Base-by-base conservation (phyloP, 2,113 vertebrate species). In the Spea multiplicata region DNA sequence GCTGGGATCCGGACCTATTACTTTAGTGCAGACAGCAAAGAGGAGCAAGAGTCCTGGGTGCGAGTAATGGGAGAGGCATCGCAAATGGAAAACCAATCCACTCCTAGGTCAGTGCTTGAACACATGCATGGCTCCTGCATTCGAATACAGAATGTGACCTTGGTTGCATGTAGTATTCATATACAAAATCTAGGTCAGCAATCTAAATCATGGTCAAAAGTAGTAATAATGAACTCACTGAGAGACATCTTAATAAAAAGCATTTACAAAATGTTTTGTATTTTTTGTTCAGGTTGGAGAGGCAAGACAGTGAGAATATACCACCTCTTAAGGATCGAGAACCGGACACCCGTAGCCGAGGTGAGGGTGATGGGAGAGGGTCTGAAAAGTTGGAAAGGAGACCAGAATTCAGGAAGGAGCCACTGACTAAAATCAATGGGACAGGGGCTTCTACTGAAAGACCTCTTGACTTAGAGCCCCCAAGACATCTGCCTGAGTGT, bases 1-100 rank as follows among this genome's bases (percentile, higher is more conserved):
- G 91, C 94, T 0, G 96, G 97, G 5, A 97, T 94, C 83, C 93
- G 96, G 9, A 97, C 96, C 0, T 99, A 97, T 83, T 98, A 95
- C 92, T 97, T 98, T 89, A 95, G 96, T 3, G 89, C 96, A 0
- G 97, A 99, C 86, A 95, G 92, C 87, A 89, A 86, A 0, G 93
- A 95, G 77, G 96, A 99, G 68, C 95, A 96, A 86, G 92, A 95
- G 45, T 88, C 93, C 83, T 99, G 97, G 96, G 92, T 98, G 83
- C 89, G 89, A 86, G 93, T 91, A 81, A 98, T 99, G 97, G 96
- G 88, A 2, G 89, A 94, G 65, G 96, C 96, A 0, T 93, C 96
- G 73, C 91, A 93, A 12, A 94, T 97, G 7, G 90, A 90, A 77
- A 87, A 92, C 78, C 89, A 86, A 17, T 88, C 89, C 0, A 71